These are phyloP conservation scores for Papilio dardanus DNA, from an alignment of 1,140 invertebrate species.

Conservation along the genomic window DNA sequence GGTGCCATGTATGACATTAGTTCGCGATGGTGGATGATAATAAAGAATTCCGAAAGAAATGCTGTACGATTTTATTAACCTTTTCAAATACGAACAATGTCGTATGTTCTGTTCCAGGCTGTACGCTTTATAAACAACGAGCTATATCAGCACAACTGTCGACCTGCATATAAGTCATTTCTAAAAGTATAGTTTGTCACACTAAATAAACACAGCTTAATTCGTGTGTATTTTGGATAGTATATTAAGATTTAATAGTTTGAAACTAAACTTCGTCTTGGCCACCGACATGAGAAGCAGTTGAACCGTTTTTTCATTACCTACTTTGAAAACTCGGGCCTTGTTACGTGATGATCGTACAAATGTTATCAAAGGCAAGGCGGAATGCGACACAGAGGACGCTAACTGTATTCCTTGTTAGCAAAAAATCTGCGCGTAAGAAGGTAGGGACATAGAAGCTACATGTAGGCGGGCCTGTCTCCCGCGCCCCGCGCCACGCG, in stretches of 20 bases:
- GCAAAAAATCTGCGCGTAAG: neutral
- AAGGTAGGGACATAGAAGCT: neutral
- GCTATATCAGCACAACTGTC: neutral
- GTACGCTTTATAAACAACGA: neutral
- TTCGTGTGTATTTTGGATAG: too few species aligned
- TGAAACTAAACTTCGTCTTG: neutral
- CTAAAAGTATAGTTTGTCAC: too few species aligned
- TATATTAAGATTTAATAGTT: neutral
- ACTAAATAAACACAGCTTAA: too few species aligned
- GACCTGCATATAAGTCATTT: too few species aligned
- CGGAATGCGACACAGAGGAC: neutral
- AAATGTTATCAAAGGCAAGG: neutral
- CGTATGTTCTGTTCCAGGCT: too few species aligned
- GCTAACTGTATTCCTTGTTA: conserved; percentile 6
- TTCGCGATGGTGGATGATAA: neutral
- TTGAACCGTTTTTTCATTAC: neutral
- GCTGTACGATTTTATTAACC: neutral
- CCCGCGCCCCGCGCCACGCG: neutral
- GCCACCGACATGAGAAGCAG: neutral
- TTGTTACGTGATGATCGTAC: neutral
- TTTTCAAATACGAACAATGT: neutral
- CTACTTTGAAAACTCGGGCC: neutral
- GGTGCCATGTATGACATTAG: conserved; percentile 13
- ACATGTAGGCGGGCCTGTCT: neutral
- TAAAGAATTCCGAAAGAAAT: neutral